Base-by-base conservation (phyloP, 2,113 vertebrate genomes). In the Triplophysa rosa region DNA sequence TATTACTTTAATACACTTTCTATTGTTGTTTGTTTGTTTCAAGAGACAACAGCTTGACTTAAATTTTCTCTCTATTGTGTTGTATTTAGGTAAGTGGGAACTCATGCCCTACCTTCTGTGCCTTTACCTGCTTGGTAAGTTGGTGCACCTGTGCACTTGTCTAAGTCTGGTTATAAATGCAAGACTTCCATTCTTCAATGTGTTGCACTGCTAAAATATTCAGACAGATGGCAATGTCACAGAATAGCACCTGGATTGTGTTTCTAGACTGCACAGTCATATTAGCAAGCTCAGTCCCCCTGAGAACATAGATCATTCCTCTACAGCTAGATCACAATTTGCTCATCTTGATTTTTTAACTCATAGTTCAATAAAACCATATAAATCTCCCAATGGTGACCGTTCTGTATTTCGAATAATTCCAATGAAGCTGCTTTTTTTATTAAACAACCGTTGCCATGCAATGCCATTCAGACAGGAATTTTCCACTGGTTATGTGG, bases 241-340 rank as follows among this genome's bases (percentile, higher is more conserved):
- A 67, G 29, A 78, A 49, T 29, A 56, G 47, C 76, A 78, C 29
- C 76, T 78, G 76, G 64, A 78, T n/a, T 45, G 13, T 42, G 42
- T 33, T 62, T 77, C 62, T 49, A 14, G 11, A 49, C 47, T 49
- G 47, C 13, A 49, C 47, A 49, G 11, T 14, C 49, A 52, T 17
- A 52, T 52, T 16, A 1, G 3, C 49, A 52, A 1, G 5, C 33
- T 37, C 33, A 37, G 33, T 37, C 33, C 33, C 6, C 33, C 33
- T 37, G 33, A 37, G 5, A 37, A 37, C 33, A 37, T 37, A 49
- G 12, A 49, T 49, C 14, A 47, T 11, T 14, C 45, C 12, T 47
- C 13, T 47, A 4, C 45, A 49, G 14, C 47, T 49, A 3, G 10
- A 13, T 13, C 47, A 49, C 2, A 49, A 14, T 49, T 49, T 13